Evolutionary conservation across 2,888 invertebrate species (phyloP).

Genomic region (Drosophila parthenogenetica): DNA sequence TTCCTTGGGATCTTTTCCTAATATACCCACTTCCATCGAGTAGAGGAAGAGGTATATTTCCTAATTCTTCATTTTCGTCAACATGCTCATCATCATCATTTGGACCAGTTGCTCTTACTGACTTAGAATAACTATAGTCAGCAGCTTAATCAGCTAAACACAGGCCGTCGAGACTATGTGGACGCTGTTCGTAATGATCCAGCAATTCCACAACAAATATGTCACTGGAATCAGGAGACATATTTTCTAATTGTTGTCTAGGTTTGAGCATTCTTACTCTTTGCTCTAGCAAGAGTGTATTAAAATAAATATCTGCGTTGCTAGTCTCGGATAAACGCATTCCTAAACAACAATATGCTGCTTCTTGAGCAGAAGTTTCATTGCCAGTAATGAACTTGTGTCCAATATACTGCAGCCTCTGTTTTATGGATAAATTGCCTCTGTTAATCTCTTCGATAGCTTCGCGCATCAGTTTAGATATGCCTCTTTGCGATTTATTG

Average conservation of each 20-base stretch:
- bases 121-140: too few relatives aligned
- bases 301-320: not conserved
- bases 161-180: too few relatives aligned
- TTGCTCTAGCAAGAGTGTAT: too few relatives aligned
- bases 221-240: too few relatives aligned
- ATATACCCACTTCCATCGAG: too few relatives aligned
- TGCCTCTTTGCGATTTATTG: constrained; percentile 14
- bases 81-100: too few relatives aligned
- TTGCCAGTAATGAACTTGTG: not conserved
- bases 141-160: too few relatives aligned
- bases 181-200: not conserved
- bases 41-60: not conserved
- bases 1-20: too few relatives aligned
- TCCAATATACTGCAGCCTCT: constrained; percentile 11
- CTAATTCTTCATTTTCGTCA: too few relatives aligned
- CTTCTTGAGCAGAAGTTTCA: constrained; percentile 18
- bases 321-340: constrained; percentile 4
- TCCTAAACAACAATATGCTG: constrained; percentile 5
- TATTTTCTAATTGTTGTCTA: constrained; percentile 16
- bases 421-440: not conserved
- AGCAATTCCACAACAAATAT: not conserved
- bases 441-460: constrained; percentile 4
- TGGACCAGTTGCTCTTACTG: too few relatives aligned
- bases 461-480: constrained; percentile 15
- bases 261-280: constrained; percentile 21